Evolutionary conservation across 2,888 invertebrate genomes (phyloP), one percentile per base, ranked within the genome.

Genomic region (Drosophila monieri): DNA sequence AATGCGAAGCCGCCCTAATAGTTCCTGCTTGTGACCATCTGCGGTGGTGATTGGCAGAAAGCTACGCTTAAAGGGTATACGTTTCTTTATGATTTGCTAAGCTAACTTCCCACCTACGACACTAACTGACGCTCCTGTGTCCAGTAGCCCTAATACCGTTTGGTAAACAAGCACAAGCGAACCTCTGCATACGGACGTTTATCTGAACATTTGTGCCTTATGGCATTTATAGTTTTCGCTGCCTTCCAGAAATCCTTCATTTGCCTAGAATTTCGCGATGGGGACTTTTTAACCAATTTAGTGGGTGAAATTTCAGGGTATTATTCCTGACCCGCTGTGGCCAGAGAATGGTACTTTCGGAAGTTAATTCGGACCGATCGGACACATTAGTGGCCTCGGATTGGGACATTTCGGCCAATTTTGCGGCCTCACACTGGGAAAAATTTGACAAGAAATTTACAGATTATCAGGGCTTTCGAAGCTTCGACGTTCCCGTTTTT

Each of bases 121-220:
- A n/a, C n/a, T n/a, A n/a, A n/a, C n/a, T n/a, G n/a, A n/a, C n/a
- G n/a, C 52, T 12, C 41, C 39, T 3, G 39, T 52, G 6, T 52
- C 52, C 14, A 54, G 14, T 4, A 54, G 21, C 3, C 32, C 54
- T 1, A 44, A 12, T 1, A 23, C 14, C 23, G n/a, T 18, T 2
- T 18, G 48, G 6, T 18, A n/a, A n/a, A n/a, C 48, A 0, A 18
- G 5, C n/a, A n/a, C 1, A 49, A 5, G 1, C 30, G 18, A 0
- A 32, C 32, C 1, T 54, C 32, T 0, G 44, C 54, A 32, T 44
- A 54, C 9, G 54, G 54, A 0, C 54, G 43, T 3, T 32, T 32
- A 32, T 54, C 44, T 2, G 4, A 1, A 1, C 3, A 0, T 23
- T 23, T 55, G 0, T 23, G 30, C 6, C 32, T 30, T 2, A 55